Conservation (phyloP, 2,888 invertebrate species). For the Temnothorax rugatulus region DNA sequence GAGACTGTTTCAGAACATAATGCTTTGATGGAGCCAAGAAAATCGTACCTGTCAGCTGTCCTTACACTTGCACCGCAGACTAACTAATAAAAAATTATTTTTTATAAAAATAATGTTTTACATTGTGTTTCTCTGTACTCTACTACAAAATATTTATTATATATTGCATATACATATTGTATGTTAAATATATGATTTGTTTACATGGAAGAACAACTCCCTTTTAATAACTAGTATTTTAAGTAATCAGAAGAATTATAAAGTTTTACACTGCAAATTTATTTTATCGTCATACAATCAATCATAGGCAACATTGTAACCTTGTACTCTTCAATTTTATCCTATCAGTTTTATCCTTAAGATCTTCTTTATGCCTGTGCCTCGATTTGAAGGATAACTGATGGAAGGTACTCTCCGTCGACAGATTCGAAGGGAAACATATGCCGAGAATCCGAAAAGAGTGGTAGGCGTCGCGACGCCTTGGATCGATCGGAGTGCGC, state of each 20-base stretch:
- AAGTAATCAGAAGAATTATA: background rate
- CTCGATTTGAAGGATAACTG: slow-evolving; percentile 25
- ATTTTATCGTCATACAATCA: background rate
- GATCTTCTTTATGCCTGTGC: background rate
- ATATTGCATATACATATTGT: background rate
- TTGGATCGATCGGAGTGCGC: slow-evolving; percentile 82
- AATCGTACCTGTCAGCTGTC: background rate
- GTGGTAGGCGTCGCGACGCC: slow-evolving; percentile 80
- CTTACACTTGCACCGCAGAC: background rate
- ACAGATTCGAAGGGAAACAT: slow-evolving; percentile 74
- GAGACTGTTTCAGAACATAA: slow-evolving; percentile 1
- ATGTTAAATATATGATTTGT: background rate
- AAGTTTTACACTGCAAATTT: background rate
- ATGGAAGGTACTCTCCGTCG: slow-evolving; percentile 50
- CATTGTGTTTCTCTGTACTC: background rate
- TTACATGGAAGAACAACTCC: background rate
- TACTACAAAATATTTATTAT: background rate
- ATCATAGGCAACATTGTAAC: background rate
- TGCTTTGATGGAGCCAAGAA: background rate
- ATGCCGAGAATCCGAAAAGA: slow-evolving; percentile 79
- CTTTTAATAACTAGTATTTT: background rate
- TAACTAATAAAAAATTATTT: background rate
- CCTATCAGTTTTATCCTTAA: background rate
- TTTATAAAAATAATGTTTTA: background rate
- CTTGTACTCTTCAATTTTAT: background rate